Evolutionary conservation across 2,797 vertebrate species (phyloP), one percentile per base, ranked within the genome.

Genomic region (Amblyraja radiata): DNA sequence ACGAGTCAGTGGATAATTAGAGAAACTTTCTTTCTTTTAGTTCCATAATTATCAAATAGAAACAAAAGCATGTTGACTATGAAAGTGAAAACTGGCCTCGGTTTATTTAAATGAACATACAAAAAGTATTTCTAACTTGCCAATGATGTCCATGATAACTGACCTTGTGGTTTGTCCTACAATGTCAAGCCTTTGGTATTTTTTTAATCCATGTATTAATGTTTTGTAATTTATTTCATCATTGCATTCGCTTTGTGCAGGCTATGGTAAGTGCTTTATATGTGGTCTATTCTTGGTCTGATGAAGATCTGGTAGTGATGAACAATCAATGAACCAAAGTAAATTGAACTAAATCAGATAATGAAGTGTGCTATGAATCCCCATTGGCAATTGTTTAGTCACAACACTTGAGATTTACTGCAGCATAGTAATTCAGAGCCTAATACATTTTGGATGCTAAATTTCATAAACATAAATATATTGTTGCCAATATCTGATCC

Each of bases 141-240:
- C 39, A 92, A 54, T 13, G 46, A 71, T 92, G 90, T 74, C 90
- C 90, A 92, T 25, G 90, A 92, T 92, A 1, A 74, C 68, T 92
- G 90, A 92, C 90, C 39, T 92, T 73, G 25, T 74, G 68, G 32
- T 76, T 92, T 92, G 71, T 92, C 68, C n/a, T 76, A 73, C 36
- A 74, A 54, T 92, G 90, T 92, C 21, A 92, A 92, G 71, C 90
- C 39, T 76, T 74, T 54, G 71, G 58, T 73, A 71, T 92, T 46
- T 92, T 92, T 58, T 28, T 25, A 92, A 92, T 58, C 71, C 90
- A 54, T 54, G 71, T 92, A 92, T 92, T 92, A 92, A 92, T 92
- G 90, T 92, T 92, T 74, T 92, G 90, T 92, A 74, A 92, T 92
- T 92, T 92, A 92, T 92, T 92, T 92, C 90, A 92, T 92, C 90